These are phyloP conservation scores for Falco rusticolus DNA, from an alignment of 2,797 vertebrate species.

Conservation along the genomic window DNA sequence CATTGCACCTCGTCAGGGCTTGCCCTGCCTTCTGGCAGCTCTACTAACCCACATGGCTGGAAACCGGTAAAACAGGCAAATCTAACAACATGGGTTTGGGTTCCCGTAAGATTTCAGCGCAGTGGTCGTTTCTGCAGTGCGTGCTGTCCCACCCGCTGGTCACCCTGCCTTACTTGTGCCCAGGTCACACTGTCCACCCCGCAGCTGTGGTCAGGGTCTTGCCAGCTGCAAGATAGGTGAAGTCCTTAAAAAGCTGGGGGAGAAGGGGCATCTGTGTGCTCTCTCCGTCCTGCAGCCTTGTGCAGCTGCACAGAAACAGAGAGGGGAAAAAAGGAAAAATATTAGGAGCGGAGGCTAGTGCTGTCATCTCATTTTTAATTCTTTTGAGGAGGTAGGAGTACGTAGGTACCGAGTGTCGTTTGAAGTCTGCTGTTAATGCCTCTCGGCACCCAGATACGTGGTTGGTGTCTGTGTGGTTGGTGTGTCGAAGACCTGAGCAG, in stretches of 20 bases:
- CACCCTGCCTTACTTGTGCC: background rate
- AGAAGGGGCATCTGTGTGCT: background rate
- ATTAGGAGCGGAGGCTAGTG: background rate
- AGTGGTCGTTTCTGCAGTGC: background rate
- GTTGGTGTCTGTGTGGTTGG: background rate
- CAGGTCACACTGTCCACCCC: background rate
- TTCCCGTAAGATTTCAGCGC: background rate
- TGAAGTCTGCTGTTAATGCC: background rate
- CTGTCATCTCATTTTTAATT: background rate
- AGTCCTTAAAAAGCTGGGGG: background rate
- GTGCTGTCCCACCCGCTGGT: background rate
- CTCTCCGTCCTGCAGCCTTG: background rate
- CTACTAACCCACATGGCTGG: background rate
- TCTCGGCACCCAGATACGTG: background rate
- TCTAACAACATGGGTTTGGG: fast-evolving
- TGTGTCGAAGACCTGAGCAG: background rate
- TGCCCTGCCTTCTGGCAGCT: background rate
- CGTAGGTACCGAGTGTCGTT: background rate
- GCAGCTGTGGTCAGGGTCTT: background rate
- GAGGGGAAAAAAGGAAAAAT: background rate
- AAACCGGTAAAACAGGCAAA: background rate
- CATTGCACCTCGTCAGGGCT: background rate
- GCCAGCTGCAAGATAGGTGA: background rate
- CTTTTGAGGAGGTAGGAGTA: background rate
- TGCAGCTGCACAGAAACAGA: background rate